These are phyloP conservation scores for Tapirus terrestris DNA, from an alignment of 2,113 vertebrate species.

Conservation along the genomic window DNA sequence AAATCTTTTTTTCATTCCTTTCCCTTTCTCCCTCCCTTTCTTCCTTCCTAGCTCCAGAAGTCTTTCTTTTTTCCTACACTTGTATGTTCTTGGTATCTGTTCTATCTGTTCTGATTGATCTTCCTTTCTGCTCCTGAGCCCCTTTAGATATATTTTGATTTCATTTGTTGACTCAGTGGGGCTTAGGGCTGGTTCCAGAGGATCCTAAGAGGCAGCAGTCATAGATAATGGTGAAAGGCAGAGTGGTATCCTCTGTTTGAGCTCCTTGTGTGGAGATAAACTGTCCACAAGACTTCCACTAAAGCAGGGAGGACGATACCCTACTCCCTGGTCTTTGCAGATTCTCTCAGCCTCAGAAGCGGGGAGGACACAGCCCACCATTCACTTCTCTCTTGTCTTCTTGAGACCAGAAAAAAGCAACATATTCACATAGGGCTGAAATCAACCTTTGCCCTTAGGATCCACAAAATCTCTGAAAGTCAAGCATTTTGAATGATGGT, in stretches of 20 bases:
- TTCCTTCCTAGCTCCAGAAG: background rate
- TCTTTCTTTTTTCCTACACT: background rate
- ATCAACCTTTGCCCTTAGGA: background rate
- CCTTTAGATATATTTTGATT: background rate
- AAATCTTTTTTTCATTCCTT: background rate
- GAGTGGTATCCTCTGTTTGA: background rate
- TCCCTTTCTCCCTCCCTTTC: background rate
- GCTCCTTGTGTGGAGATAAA: background rate
- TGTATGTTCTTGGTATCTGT: background rate
- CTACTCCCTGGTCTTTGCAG: background rate
- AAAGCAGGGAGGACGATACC: background rate
- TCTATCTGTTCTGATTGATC: background rate
- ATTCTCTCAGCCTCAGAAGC: background rate
- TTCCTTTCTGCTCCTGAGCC: background rate
- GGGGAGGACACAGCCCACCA: background rate
- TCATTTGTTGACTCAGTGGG: background rate
- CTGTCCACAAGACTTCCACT: background rate
- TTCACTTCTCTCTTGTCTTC: background rate
- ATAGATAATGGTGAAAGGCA: background rate
- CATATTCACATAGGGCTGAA: background rate
- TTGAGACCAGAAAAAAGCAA: background rate
- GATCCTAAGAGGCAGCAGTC: background rate
- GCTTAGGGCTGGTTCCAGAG: background rate
- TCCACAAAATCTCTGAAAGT: background rate
- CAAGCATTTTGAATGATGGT: background rate